Evolutionary conservation across 2,797 vertebrate genomes (phyloP), one percentile per base, ranked within the genome.

Genomic region (Otus scops): DNA sequence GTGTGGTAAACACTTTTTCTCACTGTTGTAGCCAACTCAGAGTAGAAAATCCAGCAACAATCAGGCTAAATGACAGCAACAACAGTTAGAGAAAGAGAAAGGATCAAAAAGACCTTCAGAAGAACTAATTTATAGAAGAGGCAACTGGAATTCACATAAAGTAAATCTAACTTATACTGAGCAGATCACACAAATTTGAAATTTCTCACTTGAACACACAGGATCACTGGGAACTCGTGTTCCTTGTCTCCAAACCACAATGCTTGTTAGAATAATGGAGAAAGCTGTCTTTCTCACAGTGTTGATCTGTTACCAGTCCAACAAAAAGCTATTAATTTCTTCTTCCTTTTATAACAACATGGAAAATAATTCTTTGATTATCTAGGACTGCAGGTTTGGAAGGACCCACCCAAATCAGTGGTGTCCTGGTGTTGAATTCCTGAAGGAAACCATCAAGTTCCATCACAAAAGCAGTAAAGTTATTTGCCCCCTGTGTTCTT

Each of bases 1-100:
- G 34, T 56, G 54, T 79, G 50, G 75, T 89, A 67, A 91, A 87
- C 26, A 57, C 34, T 77, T 89, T 92, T 90, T 53, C 39, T 57
- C 26, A 14, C 36, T 67, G 32, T 61, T 73, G 76, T 88, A 32
- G 45, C 39, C 53, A 53, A 9, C 19, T 93, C 77, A 34, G 43
- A 77, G 28, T n/a, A 85, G 43, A 60, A 91, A 77, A 60, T 48
- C 36, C 54, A 88, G 36, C 26, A 79, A 45, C 9, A 77, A 9
- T 5, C 18, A 76, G 39, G 28, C 24, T 93, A 78, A 41, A 26
- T 56, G 83, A 36, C 34, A 70, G n/a, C 32, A 67, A 27, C 13
- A 81, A 57, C 24, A 60, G 24, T 53, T 48, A 76, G 13, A 71
- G 48, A 64, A 79, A 76, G 13, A 68, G 48, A 64, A 79, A 6